Base-by-base conservation (phyloP, 2,113 vertebrate species). In the Pionites leucogaster region DNA sequence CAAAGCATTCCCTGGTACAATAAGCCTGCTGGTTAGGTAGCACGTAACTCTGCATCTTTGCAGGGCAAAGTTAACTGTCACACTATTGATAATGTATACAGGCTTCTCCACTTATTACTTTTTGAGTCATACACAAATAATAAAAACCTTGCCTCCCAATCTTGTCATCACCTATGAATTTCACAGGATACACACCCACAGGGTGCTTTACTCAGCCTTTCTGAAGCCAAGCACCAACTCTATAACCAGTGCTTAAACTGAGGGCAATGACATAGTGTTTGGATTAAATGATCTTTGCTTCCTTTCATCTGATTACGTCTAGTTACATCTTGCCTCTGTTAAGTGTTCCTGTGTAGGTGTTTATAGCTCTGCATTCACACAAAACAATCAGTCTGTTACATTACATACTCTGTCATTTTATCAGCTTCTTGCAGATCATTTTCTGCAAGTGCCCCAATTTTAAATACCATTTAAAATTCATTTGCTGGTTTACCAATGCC, bases 301-400 rank as follows among this genome's bases (percentile, higher is more conserved):
- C 93, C 90, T 96, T 96, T 96, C 39, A 71, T 78, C 77, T 90
- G 69, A 94, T 94, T 67, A 90, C 57, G 81, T 67, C 55, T 53
- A 67, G 29, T 57, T 78, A 57, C 28, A 86, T 76, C 88, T 90
- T 81, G 59, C 33, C 88, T 55, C 85, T 82, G 82, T 70, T 86
- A 64, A 96, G 81, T 13, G 46, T 88, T 92, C 88, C 88, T n/a
- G 29, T 4, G 7, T 6, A 86, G 72, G 53, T 7, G 0, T 92
- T 95, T 50, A 81, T 52, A 94, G 82, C 65, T 86, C 76, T 46
- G 49, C 2, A 0, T 53, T 80, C 87, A 46, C 92, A 63, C 68
- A 60, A 75, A 93, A 92, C 77, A 88, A 93, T 49, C 78, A 53
- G 92, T 94, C 84, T 47, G 68, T 69, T 75, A 41, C 92, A 53